Base-by-base conservation (phyloP, 2,797 vertebrate species). In the Orientallactaga sibirica region DNA sequence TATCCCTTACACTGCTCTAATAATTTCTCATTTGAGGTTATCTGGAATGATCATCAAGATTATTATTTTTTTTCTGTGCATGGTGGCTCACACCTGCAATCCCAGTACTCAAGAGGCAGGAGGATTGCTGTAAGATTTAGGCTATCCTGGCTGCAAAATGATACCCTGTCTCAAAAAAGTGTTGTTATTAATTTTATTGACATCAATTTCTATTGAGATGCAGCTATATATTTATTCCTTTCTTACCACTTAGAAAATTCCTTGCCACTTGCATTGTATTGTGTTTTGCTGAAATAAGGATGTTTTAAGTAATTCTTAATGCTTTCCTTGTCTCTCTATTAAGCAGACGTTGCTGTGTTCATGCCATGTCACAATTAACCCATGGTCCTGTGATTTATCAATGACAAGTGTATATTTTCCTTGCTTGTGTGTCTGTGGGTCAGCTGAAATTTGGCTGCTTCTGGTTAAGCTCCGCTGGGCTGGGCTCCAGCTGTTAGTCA, bases 371-470 rank as follows among this genome's bases (percentile, higher is more conserved):
- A 74, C n/a, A 81, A 24, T 86, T 62, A 75, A 81, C 18, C 25
- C 24, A 55, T 20, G 82, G 29, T 27, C n/a, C 61, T 79, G 37
- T 75, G 88, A 70, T 43, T 61, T 74, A 33, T 19, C 74, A 61
- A 24, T 70, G 84, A 84, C 74, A 87, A 80, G n/a, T 24, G 14
- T n/a, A 1, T 95, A n/a, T 82, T 91, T 78, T 84, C 52, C 43
- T 93, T 92, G 55, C 33, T 64, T 87, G n/a, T 86, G 89, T 2
- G 20, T 66, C 83, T 92, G 24, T 70, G 37, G 64, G 64, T 87
- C 43, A 61, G 33, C 43, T 74, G 55, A 89, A 70, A 43, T 81
- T 62, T 84, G 83, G 70, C 55, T 90, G 70, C 61, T 91, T 84
- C 79, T 78, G 90, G 48, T 68, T 58, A 25, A 71, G 20, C n/a